Evolutionary conservation across 2,797 vertebrate species (phyloP).

Genomic region (Mus minutoides): DNA sequence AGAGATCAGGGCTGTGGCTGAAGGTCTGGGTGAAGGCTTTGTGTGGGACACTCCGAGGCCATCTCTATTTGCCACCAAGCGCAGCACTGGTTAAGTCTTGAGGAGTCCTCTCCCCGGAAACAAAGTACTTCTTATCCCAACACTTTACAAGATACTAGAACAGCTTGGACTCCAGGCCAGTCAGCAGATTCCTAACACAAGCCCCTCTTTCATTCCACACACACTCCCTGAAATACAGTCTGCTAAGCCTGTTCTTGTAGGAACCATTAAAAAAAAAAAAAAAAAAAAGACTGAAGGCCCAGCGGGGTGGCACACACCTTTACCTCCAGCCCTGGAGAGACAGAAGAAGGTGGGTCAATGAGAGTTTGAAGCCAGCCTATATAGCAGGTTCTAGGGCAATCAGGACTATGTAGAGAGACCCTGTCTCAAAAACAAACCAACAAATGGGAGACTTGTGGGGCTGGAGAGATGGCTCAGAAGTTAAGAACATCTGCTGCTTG

Average conservation of each 20-base stretch:
- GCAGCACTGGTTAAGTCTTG: background rate
- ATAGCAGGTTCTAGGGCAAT: background rate
- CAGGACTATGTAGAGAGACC: background rate
- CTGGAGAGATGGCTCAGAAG: background rate
- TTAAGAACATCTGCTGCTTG: background rate
- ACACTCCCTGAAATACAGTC: background rate
- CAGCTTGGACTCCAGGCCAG: too few species aligned
- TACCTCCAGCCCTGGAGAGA: background rate
- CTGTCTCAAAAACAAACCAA: background rate
- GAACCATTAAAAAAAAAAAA: background rate
- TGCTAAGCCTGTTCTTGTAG: background rate
- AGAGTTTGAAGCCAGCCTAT: background rate
- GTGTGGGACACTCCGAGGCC: background rate
- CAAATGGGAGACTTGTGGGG: background rate
- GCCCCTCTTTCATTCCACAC: background rate
- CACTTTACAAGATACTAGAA: background rate
- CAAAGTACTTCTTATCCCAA: background rate
- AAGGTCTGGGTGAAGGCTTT: background rate
- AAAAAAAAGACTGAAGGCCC: background rate
- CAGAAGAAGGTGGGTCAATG: background rate
- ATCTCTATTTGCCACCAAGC: background rate
- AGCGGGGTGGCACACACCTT: background rate
- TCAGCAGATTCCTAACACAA: background rate
- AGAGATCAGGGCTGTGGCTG: background rate
- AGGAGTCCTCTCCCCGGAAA: background rate